Evolutionary conservation across 2,797 vertebrate genomes (phyloP), one percentile per base, ranked within the genome.

Genomic region (Esox lucius): DNA sequence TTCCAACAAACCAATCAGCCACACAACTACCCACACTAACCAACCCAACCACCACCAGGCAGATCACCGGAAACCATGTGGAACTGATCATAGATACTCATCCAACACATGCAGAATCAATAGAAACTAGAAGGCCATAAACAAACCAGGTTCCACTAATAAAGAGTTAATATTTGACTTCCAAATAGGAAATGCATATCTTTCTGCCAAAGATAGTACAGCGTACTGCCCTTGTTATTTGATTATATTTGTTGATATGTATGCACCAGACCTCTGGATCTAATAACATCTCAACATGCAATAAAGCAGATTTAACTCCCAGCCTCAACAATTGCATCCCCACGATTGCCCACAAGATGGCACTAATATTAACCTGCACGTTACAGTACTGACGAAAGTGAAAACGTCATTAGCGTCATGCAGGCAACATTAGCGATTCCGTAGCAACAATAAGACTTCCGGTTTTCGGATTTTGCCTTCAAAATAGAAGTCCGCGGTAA

Each of bases 31-130:
- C 33, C 65, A 67, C 31, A 16, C 65, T 19, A 33, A n/a, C 65
- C 17, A 6, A 31, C 28, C 13, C 64, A 66, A 64, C 33, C 64
- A 66, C 64, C 33, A 56, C 53, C 68, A 53, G n/a, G 28, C 46
- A n/a, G n/a, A 16, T 35, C 79, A 17, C 75, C 19, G 39, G 6
- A 39, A 53, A 46, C 28, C 85, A 89, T 78, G 81, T 83, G 85
- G 81, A 87, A 82, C 66, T 80, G 72, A 85, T 85, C 82, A 81
- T 42, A 73, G 31, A 35, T 35, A 33, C 51, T 71, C 69, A 80
- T 68, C 73, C 67, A 80, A 69, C 73, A 76, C 26, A 77, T 68
- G 24, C 59, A 65, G 56, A 17, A 70, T 68, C 78, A 84, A 85
- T 71, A 85, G 81, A 78, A 82, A 76, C 83, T 53, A 71, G 68